Percentiles rank a stretch among this genome's conserved stretches.
Evolutionary conservation across 2,888 invertebrate genomes (phyloP).

Genomic region (Lasioglossum zephyrum): DNA sequence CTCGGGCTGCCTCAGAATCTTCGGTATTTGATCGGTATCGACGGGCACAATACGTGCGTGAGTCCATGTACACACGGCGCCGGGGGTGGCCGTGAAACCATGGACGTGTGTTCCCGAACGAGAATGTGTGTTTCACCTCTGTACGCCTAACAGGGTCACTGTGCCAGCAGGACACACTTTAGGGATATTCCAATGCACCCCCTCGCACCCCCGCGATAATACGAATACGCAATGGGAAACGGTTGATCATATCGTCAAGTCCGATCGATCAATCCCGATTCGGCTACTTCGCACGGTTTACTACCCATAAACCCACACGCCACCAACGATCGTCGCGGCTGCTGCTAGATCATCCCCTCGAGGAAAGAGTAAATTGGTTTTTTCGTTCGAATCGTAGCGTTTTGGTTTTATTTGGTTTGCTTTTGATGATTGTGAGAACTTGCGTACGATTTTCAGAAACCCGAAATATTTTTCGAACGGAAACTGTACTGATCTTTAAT

Average conservation of each 20-base stretch:
- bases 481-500: neutral
- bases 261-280: slow-evolving; percentile 63
- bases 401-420: neutral
- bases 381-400: neutral
- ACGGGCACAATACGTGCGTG: slow-evolving; percentile 74
- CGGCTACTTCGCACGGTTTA: slow-evolving; percentile 51
- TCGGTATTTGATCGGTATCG: slow-evolving; percentile 82
- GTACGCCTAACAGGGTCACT: slow-evolving; percentile 78
- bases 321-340: neutral
- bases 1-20: slow-evolving; percentile 81
- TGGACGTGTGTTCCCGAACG: slow-evolving; percentile 63
- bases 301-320: slow-evolving; percentile 65
- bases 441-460: neutral
- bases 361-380: slow-evolving; percentile 3
- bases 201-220: slow-evolving; percentile 56
- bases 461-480: neutral
- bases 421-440: neutral
- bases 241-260: slow-evolving; percentile 61
- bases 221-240: slow-evolving; percentile 63
- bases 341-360: neutral
- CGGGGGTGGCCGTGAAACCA: slow-evolving; percentile 43
- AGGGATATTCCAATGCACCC: slow-evolving; percentile 63
- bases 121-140: slow-evolving; percentile 66
- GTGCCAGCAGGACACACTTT: slow-evolving; percentile 76
- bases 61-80: slow-evolving; percentile 72